Evolutionary conservation across 2,888 invertebrate species (phyloP).

Genomic region (Neoscelio sp.): DNA sequence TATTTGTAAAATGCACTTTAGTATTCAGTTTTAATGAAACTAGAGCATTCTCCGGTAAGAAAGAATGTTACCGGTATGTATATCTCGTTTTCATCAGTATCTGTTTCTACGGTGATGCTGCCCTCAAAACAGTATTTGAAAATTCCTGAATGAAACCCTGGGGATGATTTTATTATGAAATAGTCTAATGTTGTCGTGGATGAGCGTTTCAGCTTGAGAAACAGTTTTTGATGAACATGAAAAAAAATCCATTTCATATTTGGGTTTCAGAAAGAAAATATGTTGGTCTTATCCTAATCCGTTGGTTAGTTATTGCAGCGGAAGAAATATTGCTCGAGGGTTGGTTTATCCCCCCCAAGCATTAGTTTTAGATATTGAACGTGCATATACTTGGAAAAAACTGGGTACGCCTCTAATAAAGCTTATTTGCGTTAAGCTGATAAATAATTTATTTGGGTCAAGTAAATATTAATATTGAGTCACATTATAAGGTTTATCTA

Average conservation of each 20-base stretch:
- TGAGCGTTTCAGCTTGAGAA: neutral
- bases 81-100: conserved; percentile 6
- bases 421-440: neutral
- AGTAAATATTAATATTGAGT: neutral
- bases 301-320: conserved; percentile 1
- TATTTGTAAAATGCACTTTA: neutral
- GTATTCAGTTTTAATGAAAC: neutral
- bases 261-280: neutral
- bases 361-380: neutral
- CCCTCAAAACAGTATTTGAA: conserved; percentile 1
- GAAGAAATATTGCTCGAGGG: conserved; percentile 14
- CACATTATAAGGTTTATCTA: neutral
- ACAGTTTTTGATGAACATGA: conserved; percentile 10
- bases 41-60: neutral
- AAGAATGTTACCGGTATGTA: conserved; percentile 3
- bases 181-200: neutral
- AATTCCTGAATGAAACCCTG: neutral
- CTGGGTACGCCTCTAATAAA: neutral
- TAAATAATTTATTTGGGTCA: neutral
- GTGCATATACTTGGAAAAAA: neutral
- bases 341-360: neutral
- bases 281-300: conserved; percentile 9
- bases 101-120: neutral
- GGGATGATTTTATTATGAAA: neutral
- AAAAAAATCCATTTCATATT: neutral